A percentile compares a stretch with the other conserved stretches of the same genome.
Conservation (phyloP, 1,140 invertebrate species). For the Bombus balteatus region DNA sequence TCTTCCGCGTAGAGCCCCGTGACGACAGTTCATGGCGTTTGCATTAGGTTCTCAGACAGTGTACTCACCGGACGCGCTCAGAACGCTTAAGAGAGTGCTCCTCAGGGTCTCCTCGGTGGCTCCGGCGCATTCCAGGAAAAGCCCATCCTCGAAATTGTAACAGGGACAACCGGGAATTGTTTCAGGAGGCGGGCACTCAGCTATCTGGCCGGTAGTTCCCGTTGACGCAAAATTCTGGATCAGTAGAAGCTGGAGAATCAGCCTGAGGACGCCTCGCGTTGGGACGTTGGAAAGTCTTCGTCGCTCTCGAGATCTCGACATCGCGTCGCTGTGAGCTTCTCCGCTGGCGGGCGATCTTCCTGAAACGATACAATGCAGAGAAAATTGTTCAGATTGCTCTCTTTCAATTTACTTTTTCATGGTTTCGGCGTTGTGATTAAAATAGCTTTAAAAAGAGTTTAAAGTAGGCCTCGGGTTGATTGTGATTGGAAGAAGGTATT, state of each 20-base stretch:
- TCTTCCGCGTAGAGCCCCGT: neutral
- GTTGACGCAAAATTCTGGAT: conserved; percentile 54
- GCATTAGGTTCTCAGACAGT: no score
- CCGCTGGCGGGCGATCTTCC: conserved; percentile 38
- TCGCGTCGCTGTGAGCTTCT: conserved; percentile 63
- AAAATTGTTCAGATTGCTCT: neutral
- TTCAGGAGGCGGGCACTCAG: conserved; percentile 79
- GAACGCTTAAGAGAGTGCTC: conserved; percentile 83
- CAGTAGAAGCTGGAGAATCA: conserved; percentile 65
- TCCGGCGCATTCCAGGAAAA: conserved; percentile 94
- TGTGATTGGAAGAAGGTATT: neutral
- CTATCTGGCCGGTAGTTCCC: conserved; percentile 64
- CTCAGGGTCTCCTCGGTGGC: conserved; percentile 86
- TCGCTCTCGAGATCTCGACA: conserved; percentile 66
- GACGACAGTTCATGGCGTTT: no score
- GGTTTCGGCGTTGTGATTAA: neutral
- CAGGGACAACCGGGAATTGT: conserved; percentile 88
- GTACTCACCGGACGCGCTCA: conserved; percentile 75
- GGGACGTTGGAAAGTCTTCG: conserved; percentile 50
- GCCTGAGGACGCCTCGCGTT: conserved; percentile 55
- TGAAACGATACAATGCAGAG: conserved; percentile 56
- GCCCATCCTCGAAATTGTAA: conserved; percentile 94
- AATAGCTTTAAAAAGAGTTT: neutral
- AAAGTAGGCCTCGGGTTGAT: neutral
- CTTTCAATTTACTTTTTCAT: neutral